Conservation (phyloP, 2,888 invertebrate genomes). For the Megalurothrips usitatus region DNA sequence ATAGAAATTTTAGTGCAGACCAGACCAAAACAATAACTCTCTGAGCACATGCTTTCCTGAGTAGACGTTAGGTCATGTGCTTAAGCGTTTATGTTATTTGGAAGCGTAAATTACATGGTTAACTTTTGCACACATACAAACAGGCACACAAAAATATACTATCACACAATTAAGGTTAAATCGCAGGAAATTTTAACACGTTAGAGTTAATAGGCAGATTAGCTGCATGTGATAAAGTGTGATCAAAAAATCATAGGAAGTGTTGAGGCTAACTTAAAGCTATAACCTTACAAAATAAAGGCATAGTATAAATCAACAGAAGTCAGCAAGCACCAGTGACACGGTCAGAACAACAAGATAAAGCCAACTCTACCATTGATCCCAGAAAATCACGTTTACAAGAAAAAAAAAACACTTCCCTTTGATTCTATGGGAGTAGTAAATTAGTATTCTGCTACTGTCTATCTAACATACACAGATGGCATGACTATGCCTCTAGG, state of each 20-base stretch:
- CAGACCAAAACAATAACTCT: not conserved
- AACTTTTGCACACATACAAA: not conserved
- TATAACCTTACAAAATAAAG: too few species aligned
- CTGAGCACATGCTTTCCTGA: slow-evolving; percentile 4
- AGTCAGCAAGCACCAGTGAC: too few species aligned
- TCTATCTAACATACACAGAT: too few species aligned
- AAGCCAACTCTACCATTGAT: not conserved
- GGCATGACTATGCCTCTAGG: too few species aligned
- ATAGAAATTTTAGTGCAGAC: not conserved
- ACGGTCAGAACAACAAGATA: too few species aligned
- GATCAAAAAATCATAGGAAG: too few species aligned
- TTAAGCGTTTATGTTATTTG: not conserved
- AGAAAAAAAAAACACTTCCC: not conserved
- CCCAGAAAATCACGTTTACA: not conserved
- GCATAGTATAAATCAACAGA: too few species aligned
- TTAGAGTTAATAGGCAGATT: too few species aligned
- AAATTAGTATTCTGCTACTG: too few species aligned
- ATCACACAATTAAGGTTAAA: not conserved
- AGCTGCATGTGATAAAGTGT: too few species aligned
- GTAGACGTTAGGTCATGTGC: not conserved
- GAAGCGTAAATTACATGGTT: not conserved
- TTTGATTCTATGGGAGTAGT: too few species aligned
- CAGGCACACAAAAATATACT: not conserved
- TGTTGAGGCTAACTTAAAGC: too few species aligned
- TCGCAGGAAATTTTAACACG: not conserved